Evolutionary conservation across 1,140 invertebrate genomes (phyloP), one percentile per base, ranked within the genome.

Genomic region (Stenopsyche tienmushanensis): DNA sequence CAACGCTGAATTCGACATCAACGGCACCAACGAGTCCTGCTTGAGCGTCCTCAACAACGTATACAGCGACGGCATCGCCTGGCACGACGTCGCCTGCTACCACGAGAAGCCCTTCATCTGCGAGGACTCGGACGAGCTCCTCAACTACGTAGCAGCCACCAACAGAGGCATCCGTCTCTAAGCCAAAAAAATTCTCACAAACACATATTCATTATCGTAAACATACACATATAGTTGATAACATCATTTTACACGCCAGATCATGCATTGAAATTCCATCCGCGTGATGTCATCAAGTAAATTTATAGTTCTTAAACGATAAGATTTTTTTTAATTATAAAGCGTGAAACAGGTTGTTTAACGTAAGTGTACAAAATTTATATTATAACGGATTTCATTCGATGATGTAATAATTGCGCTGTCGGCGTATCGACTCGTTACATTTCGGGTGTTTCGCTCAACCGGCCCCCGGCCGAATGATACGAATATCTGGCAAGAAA

Each of bases 21-120:
- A 94, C 78, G 85, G 89, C 47, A 94, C 92, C 26, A 86, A 85
- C 54, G 93, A 96, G 74, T 92, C 91, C 26, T 95, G 92, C 72
- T 72, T 94, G 64, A 90, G 89, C 9, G 84, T 94, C 42, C 80
- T 94, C 26, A 95, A 96, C 83, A 94, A 94, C 76, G 91, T 94
- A 0, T 94, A 94, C 83, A 91, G 90, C 66, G 92, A 95, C 75
- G 92, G 92, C 52, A 92, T 94, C 72, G 89, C 88, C 52, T 94
- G 92, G 92, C 93, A 94, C 79, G 93, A 95, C 76, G 91, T 94
- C 34, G 93, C 92, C 64, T 95, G 92, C 77, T 94, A 94, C 77
- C 93, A 94, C 76, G 91, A 92, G 77, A 95, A 95, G 74, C 91
- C 92, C 1, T 86, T 94, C 74, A 84, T 94, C 67, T 94, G 93